A percentile compares a stretch with the other conserved stretches of the same genome.
These are phyloP conservation scores for Penaeus vannamei DNA, from an alignment of 1,140 invertebrate species.

Conservation along the genomic window DNA sequence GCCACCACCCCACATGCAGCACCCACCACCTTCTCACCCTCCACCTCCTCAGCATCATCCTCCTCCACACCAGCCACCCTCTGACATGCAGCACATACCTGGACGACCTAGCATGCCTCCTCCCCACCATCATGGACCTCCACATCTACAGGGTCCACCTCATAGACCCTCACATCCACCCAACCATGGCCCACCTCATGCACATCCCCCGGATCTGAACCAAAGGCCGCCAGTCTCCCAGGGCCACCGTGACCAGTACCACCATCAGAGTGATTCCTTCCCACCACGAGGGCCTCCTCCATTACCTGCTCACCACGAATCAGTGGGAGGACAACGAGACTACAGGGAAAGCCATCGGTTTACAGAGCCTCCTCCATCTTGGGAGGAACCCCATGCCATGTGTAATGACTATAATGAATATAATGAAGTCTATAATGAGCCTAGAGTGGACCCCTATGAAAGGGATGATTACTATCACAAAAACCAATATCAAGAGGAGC, in stretches of 20 bases:
- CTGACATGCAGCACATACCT: slow-evolving; percentile 24
- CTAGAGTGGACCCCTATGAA: slow-evolving; percentile 36
- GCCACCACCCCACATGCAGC: slow-evolving; percentile 36
- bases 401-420: slow-evolving; percentile 35
- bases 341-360: slow-evolving; percentile 3
- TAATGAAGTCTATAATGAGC: neutral
- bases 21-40: slow-evolving; percentile 31
- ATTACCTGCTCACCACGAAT: neutral
- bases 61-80: slow-evolving; percentile 31
- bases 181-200: slow-evolving; percentile 16
- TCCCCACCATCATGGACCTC: slow-evolving; percentile 20
- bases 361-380: slow-evolving; percentile 32
- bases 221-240: slow-evolving; percentile 26
- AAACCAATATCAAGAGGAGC: slow-evolving; percentile 20
- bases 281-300: slow-evolving; percentile 40
- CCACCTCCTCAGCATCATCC: slow-evolving; percentile 37
- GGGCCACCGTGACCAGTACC: slow-evolving; percentile 30
- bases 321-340: slow-evolving; percentile 9
- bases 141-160: slow-evolving; percentile 1
- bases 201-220: slow-evolving; percentile 22
- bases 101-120: slow-evolving; percentile 35
- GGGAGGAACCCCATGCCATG: slow-evolving; percentile 2
- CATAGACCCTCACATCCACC: slow-evolving; percentile 30
- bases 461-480: slow-evolving; percentile 36
- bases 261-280: slow-evolving; percentile 32